Evolutionary conservation across 2,888 invertebrate species (phyloP).

Genomic region (Eretmocerus hayati): DNA sequence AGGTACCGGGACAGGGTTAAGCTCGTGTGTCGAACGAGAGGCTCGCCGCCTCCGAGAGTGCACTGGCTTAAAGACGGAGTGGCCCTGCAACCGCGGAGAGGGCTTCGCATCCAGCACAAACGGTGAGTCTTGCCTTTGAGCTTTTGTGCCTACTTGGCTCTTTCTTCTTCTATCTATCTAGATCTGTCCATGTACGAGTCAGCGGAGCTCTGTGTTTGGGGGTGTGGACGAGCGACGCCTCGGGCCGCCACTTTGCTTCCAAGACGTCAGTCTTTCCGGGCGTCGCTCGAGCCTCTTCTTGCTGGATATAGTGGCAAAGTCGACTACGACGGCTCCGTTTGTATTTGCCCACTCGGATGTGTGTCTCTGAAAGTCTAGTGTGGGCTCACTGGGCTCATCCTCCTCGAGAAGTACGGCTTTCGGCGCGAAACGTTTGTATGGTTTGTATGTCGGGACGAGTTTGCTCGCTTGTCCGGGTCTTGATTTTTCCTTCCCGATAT

Average conservation of each 20-base stretch:
- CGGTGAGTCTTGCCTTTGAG: slow-evolving; percentile 37
- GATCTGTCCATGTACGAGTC: background rate
- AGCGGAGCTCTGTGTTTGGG: too few species aligned
- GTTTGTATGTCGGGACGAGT: too few species aligned
- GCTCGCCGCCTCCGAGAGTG: slow-evolving; percentile 44
- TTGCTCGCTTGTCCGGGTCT: too few species aligned
- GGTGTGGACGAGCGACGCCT: too few species aligned
- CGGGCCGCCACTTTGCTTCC: background rate
- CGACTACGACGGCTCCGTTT: too few species aligned
- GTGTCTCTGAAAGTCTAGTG: too few species aligned
- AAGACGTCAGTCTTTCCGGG: background rate
- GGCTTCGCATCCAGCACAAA: slow-evolving; percentile 45
- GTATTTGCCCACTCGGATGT: too few species aligned
- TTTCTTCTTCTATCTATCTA: background rate
- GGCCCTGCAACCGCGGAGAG: slow-evolving; percentile 42
- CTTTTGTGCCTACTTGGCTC: background rate
- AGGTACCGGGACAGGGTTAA: slow-evolving; percentile 45
- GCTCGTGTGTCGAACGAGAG: slow-evolving; percentile 45
- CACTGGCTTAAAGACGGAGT: slow-evolving; percentile 45
- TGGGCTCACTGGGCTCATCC: background rate
- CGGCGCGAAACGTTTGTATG: too few species aligned
- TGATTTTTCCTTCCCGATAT: too few species aligned
- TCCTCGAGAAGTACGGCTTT: too few species aligned
- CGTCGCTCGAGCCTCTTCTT: background rate
- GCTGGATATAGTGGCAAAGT: too few species aligned